Evolutionary conservation across 2,888 invertebrate genomes (phyloP).

Genomic region (Caenorhabditis sp.): DNA sequence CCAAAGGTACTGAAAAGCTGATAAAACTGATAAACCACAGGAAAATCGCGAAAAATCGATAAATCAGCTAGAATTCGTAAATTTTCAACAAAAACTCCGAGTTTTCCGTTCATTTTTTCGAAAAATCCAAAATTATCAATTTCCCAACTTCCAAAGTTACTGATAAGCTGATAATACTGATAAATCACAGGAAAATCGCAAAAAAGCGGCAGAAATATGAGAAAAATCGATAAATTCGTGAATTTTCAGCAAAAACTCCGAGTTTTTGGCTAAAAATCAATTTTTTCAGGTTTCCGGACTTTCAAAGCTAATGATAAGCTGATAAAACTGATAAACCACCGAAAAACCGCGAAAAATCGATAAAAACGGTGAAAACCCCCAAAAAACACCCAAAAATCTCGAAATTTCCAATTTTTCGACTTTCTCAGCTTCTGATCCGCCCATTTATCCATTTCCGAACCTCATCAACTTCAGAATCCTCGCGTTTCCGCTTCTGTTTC

Average conservation of each 20-base stretch:
- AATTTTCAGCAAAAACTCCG: no score
- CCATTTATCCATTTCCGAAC: conserved; percentile 1
- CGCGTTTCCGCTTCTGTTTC: conserved; percentile 69
- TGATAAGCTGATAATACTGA: no score
- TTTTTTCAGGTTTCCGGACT: no score
- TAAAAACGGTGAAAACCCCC: no score
- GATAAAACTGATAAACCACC: neutral
- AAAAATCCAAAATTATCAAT: neutral
- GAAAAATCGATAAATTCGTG: neutral
- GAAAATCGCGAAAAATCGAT: no score
- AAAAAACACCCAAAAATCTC: no score
- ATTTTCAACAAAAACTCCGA: no score
- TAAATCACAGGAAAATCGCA: no score
- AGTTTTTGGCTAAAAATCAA: neutral
- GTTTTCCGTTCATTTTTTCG: neutral
- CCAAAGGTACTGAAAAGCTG: no score
- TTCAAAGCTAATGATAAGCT: no score
- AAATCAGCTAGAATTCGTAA: neutral
- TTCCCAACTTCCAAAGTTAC: no score
- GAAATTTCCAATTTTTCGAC: neutral
- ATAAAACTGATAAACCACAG: neutral
- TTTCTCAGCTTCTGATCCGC: neutral
- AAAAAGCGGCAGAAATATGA: no score
- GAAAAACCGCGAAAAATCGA: neutral
- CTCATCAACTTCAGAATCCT: conserved; percentile 63